Conservation (phyloP, 2,113 vertebrate species). For the Saguinus imperator region DNA sequence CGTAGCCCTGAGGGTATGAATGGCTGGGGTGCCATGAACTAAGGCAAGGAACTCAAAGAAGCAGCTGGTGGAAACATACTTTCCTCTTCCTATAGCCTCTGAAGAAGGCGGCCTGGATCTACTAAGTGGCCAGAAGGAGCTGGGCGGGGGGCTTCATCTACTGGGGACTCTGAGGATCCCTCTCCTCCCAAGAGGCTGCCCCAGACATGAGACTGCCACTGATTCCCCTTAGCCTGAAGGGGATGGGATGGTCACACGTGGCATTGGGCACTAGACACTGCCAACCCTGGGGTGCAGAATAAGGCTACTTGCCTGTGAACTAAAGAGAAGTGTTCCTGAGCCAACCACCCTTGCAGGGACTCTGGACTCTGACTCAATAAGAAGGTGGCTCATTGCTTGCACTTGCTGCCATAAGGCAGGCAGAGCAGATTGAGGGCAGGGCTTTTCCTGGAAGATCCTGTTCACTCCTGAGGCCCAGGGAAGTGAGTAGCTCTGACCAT, state of each 20-base stretch:
- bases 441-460: not conserved
- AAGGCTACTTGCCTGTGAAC: not conserved
- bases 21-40: not conserved
- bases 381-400: not conserved
- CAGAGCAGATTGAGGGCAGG: not conserved
- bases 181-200: not conserved
- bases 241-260: not conserved
- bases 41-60: not conserved
- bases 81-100: not conserved
- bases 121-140: not conserved
- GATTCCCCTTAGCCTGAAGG: not conserved
- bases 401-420: not conserved
- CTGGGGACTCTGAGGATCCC: not conserved
- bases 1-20: not conserved
- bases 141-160: not conserved
- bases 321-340: not conserved
- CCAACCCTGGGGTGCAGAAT: not conserved
- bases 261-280: not conserved
- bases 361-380: not conserved
- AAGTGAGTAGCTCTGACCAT: not conserved
- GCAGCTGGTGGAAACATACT: not conserved
- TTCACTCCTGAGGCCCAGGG: not conserved
- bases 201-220: not conserved
- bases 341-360: too few relatives aligned
- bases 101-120: not conserved